These are phyloP conservation scores for Lepidocyrtinus sp. DNA, from an alignment of 2,888 invertebrate species.

Conservation along the genomic window DNA sequence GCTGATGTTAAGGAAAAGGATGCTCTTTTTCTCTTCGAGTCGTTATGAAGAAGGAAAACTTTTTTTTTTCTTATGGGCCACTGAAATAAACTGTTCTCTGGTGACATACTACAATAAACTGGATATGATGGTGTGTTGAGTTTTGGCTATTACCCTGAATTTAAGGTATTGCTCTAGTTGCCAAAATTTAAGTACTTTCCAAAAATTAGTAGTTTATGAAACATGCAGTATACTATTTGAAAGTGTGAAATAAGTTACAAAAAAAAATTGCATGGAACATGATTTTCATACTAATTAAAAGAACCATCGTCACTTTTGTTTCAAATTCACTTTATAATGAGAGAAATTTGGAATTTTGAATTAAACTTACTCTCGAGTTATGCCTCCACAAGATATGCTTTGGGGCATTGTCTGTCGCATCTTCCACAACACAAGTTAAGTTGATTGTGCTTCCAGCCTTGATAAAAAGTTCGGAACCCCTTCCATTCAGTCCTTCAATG, in stretches of 20 bases:
- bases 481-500: conserved; percentile 69
- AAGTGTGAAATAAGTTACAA: too few relatives aligned
- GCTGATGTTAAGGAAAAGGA: conserved; percentile 2
- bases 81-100: conserved; percentile 49
- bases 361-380: conserved; percentile 77
- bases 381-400: conserved; percentile 89
- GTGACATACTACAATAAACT: conserved; percentile 53
- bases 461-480: conserved; percentile 69
- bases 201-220: too few relatives aligned
- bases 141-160: not conserved
- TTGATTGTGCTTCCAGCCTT: conserved; percentile 85
- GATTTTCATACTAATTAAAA: too few relatives aligned
- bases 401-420: conserved; percentile 79
- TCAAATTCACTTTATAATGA: too few relatives aligned
- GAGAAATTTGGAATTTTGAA: not conserved
- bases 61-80: conserved; percentile 17
- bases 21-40: not conserved
- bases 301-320: too few relatives aligned
- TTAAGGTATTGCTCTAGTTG: not conserved
- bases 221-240: too few relatives aligned
- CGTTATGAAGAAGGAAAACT: conserved; percentile 2
- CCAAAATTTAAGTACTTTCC: too few relatives aligned
- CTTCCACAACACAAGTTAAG: conserved; percentile 78
- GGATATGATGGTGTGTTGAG: conserved; percentile 9
- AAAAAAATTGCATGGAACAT: too few relatives aligned